Evolutionary conservation across 1,140 invertebrate genomes (phyloP), one percentile per base, ranked within the genome.

Genomic region (Drosophila repleta): DNA sequence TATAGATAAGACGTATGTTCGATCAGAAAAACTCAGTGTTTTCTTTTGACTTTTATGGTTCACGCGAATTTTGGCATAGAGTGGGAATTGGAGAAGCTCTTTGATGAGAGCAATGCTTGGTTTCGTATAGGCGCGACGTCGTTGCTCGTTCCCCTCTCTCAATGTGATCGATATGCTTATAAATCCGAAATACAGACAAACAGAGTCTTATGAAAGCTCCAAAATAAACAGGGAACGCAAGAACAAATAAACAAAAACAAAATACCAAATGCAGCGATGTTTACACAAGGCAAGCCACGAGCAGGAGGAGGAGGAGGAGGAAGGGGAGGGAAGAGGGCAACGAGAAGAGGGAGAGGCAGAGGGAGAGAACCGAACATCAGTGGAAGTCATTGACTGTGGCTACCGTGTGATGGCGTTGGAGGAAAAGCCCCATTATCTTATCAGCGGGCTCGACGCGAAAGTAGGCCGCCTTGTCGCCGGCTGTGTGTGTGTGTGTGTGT

Each of bases 351-450:
- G 8, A 26, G 32, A 10, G 21, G 24, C n/a, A n/a, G n/a, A 32
- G 8, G 29, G n/a, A 10, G 21, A 20, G 11, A 29, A 18, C 51
- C 18, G 10, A 15, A n/a, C 39, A 41, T 41, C 24, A 53, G 24
- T 51, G 58, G 53, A 70, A 75, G 61, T 71, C 72, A 66, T 72
- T 72, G 73, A 61, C 61, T 75, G 32, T 35, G 68, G 60, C 58
- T 8, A 15, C 37, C n/a, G 13, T 10, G 43, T 2, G 17, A 35
- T 18, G 24, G 63, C 1, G n/a, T 46, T 57, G 55, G 74, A 77
- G 84, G 79, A 88, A 88, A 80, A 76, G 74, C 64, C 69, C 71
- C 82, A 87, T 87, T 87, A 87, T 87, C 82, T 87, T 87, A 87
- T 87, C 82, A 87, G 83, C 71, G 60, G 51, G 60, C 39, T 74